These are phyloP conservation scores for Zenarchopterus dispar DNA, from an alignment of 2,797 vertebrate genomes.

Conservation along the genomic window DNA sequence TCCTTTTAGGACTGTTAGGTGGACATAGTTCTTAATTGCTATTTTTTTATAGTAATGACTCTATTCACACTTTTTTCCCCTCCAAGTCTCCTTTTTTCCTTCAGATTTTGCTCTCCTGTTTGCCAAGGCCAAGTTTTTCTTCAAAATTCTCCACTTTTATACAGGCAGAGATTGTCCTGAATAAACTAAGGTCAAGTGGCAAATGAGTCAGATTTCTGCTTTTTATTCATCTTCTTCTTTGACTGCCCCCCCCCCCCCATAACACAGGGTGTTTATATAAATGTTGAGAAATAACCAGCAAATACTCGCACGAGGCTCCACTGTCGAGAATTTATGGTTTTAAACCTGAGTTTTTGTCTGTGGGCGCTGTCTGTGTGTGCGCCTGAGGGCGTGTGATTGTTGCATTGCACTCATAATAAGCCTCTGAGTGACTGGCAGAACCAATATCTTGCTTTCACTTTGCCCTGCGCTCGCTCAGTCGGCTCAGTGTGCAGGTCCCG, in stretches of 20 bases:
- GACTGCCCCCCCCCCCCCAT: slow-evolving; percentile 11
- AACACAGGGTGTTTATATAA: slow-evolving; percentile 11
- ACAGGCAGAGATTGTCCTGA: slow-evolving; percentile 14
- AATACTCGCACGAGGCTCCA: slow-evolving; percentile 17
- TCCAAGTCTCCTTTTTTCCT: slow-evolving; percentile 20
- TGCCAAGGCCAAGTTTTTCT: slow-evolving; percentile 14
- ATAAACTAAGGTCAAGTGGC: slow-evolving; percentile 37
- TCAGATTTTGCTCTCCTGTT: slow-evolving; percentile 10
- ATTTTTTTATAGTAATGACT: slow-evolving; percentile 39
- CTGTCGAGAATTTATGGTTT: slow-evolving; percentile 40
- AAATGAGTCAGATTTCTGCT: slow-evolving; percentile 18
- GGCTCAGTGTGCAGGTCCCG: slow-evolving; percentile 56
- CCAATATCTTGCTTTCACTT: slow-evolving; percentile 73
- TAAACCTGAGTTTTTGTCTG: slow-evolving; percentile 49
- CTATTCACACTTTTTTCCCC: slow-evolving; percentile 7
- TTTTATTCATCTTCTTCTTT: slow-evolving; percentile 13
- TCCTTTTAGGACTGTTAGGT: slow-evolving; percentile 55
- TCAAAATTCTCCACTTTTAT: slow-evolving; percentile 14
- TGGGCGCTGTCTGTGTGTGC: slow-evolving; percentile 55
- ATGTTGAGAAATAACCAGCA: slow-evolving; percentile 30
- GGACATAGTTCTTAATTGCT: slow-evolving; percentile 59
- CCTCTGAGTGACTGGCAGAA: slow-evolving; percentile 76
- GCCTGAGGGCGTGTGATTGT: slow-evolving; percentile 70
- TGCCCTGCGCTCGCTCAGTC: slow-evolving; percentile 64
- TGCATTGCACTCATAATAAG: slow-evolving; percentile 73